Evolutionary conservation across 2,113 vertebrate genomes (phyloP).

Genomic region (human (Homo sapiens)): GRCh38 chr22:49100001-49100500

Average conservation of each 20-base stretch:
- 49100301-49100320: no score
- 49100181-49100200: no score
- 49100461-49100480: accelerated
- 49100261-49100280: background rate
- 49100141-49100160: no score
- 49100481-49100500: no score
- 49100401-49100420: background rate
- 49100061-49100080: accelerated
- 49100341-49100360: background rate
- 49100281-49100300: accelerated
- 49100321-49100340: background rate
- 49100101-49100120: accelerated
- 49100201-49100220: no score
- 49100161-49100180: accelerated
- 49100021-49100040: accelerated
- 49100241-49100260: background rate
- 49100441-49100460: background rate
- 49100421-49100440: background rate
- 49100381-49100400: background rate
- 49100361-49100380: no score
- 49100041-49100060: accelerated
- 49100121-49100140: background rate
- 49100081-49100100: background rate
- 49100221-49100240: background rate
- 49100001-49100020: background rate